Conservation (phyloP, 2,113 vertebrate species). For the Chloropsis cyanopogon region DNA sequence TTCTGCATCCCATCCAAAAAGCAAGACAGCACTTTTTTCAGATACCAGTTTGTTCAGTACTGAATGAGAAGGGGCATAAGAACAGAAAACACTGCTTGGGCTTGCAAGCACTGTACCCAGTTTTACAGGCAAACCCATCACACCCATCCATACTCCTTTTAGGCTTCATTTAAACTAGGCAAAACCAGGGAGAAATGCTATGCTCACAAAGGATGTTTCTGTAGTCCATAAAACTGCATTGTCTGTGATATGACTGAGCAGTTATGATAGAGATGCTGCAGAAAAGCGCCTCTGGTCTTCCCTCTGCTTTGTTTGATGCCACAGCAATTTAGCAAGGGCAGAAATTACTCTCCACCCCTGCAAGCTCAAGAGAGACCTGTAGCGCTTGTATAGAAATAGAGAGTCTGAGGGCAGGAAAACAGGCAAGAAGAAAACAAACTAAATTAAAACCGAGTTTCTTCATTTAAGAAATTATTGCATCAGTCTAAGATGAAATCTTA, state of each 20-base stretch:
- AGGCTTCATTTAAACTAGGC: neutral
- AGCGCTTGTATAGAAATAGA: neutral
- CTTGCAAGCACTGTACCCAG: neutral
- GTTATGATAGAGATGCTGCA: neutral
- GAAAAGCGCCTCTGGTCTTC: neutral
- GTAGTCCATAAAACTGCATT: neutral
- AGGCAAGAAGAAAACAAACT: neutral
- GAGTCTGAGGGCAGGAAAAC: neutral
- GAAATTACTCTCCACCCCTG: neutral
- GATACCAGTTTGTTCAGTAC: neutral
- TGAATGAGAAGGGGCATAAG: neutral
- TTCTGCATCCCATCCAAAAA: neutral
- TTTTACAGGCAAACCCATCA: neutral
- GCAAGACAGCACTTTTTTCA: neutral
- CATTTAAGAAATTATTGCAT: neutral
- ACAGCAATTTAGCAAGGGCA: neutral
- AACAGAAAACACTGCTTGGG: neutral
- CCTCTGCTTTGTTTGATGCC: neutral
- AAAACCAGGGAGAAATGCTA: neutral
- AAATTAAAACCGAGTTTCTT: neutral
- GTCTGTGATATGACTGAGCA: neutral
- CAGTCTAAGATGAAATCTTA: neutral
- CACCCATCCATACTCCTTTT: rapidly evolving
- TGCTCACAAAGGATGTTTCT: neutral
- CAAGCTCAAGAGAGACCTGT: neutral